A percentile compares a stretch with the other conserved stretches of the same genome.
Conservation (phyloP, 2,888 invertebrate genomes). For the Coelogynopora nodosa region DNA sequence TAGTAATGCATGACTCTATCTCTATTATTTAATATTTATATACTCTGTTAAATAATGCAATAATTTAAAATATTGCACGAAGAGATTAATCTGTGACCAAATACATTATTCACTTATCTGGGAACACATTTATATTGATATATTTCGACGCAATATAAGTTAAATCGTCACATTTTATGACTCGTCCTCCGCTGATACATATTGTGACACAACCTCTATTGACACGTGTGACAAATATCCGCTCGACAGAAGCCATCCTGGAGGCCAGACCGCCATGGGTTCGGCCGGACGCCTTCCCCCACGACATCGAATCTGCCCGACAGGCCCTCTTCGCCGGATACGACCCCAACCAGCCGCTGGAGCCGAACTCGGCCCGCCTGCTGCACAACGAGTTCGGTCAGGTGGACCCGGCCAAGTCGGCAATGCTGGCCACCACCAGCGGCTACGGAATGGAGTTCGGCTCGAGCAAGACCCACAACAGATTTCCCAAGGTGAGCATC, state of each 20-base stretch:
- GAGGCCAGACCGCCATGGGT: slow-evolving; percentile 54
- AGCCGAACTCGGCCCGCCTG: slow-evolving; percentile 52
- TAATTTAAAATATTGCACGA: too few relatives aligned
- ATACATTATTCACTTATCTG: too few relatives aligned
- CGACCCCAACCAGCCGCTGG: slow-evolving; percentile 56
- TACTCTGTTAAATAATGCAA: too few relatives aligned
- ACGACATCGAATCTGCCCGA: slow-evolving; percentile 54
- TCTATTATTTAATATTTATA: too few relatives aligned
- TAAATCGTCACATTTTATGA: too few relatives aligned
- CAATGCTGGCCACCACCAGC: slow-evolving; percentile 45
- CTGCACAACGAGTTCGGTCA: slow-evolving; percentile 56
- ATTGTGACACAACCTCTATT: too few relatives aligned
- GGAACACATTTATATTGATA: too few relatives aligned
- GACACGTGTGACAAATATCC: too few relatives aligned
- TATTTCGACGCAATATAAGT: too few relatives aligned
- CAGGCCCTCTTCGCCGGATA: slow-evolving; percentile 53
- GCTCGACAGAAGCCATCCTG: background rate
- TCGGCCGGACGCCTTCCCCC: slow-evolving; percentile 54
- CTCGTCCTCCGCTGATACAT: too few relatives aligned
- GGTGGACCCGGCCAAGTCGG: slow-evolving; percentile 49
- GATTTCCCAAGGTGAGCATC: background rate
- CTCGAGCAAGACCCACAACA: slow-evolving; percentile 51
- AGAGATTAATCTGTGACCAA: too few relatives aligned
- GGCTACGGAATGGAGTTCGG: slow-evolving; percentile 52
- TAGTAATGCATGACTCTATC: too few relatives aligned